Evolutionary conservation across 2,113 vertebrate genomes (phyloP).

Genomic region (Seriola quinqueradiata): DNA sequence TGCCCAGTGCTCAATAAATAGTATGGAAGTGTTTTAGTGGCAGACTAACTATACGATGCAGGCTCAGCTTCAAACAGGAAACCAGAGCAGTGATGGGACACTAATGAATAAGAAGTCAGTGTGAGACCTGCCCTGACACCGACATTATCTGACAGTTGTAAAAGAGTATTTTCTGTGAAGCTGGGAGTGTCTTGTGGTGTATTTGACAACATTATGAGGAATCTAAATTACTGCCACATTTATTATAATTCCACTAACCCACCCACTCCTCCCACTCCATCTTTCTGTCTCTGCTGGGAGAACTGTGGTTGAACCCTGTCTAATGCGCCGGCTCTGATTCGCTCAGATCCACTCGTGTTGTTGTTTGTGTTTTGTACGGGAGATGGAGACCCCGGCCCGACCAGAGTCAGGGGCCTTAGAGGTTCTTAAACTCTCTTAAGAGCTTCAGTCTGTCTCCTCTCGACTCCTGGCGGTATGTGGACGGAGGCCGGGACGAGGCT

Average conservation of each 20-base stretch:
- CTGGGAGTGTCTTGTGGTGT: conserved; percentile 71
- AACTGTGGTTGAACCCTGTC: conserved; percentile 58
- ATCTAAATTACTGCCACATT: conserved; percentile 76
- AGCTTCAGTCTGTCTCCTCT: conserved; percentile 54
- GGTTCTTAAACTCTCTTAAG: conserved; percentile 32
- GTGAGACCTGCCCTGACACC: background rate
- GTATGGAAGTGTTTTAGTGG: background rate
- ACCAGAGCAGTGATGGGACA: background rate
- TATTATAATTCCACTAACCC: conserved; percentile 56
- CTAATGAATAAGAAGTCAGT: background rate
- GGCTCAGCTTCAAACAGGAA: background rate
- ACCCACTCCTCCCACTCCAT: conserved; percentile 17
- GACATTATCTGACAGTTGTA: conserved; percentile 20
- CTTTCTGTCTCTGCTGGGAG: conserved; percentile 25
- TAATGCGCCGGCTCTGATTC: conserved; percentile 38
- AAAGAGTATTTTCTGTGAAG: conserved; percentile 33
- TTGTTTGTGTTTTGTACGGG: conserved; percentile 58
- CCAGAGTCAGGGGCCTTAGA: conserved; percentile 24
- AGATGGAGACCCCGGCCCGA: conserved; percentile 10
- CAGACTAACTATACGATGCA: background rate
- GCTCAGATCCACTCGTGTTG: conserved; percentile 46
- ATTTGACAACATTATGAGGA: conserved; percentile 73
- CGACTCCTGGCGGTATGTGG: conserved; percentile 42
- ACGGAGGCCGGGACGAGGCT: conserved; percentile 38
- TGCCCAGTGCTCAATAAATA: background rate